Evolutionary conservation across 2,797 vertebrate species (phyloP).

Genomic region (Ambastaia sidthimunki): DNA sequence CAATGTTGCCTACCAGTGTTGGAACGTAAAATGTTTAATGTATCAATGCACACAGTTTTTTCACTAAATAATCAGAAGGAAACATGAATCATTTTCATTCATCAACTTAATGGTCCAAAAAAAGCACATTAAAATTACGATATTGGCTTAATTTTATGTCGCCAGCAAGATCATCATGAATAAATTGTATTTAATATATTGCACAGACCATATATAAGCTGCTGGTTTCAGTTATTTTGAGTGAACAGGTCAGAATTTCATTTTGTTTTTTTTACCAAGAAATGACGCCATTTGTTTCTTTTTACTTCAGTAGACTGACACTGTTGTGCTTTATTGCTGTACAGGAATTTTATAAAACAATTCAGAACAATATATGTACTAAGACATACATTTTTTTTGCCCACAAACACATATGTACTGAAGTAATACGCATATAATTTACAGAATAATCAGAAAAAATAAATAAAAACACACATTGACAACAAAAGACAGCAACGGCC

Average conservation of each 20-base stretch:
- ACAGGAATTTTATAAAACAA: conserved; percentile 83
- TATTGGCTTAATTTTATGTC: background rate
- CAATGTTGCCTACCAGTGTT: background rate
- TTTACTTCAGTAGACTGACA: conserved; percentile 64
- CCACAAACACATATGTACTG: conserved; percentile 75
- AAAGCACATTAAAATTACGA: background rate
- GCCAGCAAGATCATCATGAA: background rate
- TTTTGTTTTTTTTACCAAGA: background rate
- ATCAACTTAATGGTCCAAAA: background rate
- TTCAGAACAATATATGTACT: conserved; percentile 78
- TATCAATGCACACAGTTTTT: background rate
- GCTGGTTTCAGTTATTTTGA: background rate
- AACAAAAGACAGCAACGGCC: conserved; percentile 72
- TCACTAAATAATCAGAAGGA: background rate
- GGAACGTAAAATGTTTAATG: background rate
- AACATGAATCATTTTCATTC: background rate
- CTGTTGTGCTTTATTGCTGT: conserved; percentile 86
- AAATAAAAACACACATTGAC: conserved; percentile 45
- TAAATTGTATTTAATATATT: background rate
- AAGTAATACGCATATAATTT: conserved; percentile 72
- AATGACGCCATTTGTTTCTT: background rate
- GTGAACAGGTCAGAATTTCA: background rate
- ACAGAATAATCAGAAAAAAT: conserved; percentile 68
- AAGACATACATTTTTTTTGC: conserved; percentile 71
- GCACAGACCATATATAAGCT: background rate